Evolutionary conservation across 2,113 vertebrate genomes (phyloP), one percentile per base, ranked within the genome.

Genomic region (Sylvilagus bachmani): DNA sequence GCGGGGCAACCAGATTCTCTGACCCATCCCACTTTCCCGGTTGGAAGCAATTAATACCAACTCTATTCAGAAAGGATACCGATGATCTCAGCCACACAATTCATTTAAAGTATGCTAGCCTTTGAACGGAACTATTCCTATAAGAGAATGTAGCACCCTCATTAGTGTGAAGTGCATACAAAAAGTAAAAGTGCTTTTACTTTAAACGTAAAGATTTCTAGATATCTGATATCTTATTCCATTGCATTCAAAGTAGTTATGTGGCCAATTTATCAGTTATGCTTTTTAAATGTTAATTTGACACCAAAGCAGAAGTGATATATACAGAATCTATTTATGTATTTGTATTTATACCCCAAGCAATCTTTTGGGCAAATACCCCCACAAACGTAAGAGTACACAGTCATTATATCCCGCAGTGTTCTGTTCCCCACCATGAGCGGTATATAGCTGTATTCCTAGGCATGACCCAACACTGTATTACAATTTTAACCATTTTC

Each of bases 351-450:
- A 27, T 0, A 22, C 12, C 25, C 53, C 74, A 58, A 51, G 16
- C 8, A 22, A 14, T 33, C 69, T 22, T 13, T 16, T 87, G 89
- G 85, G 44, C 49, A 66, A 90, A 83, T 10, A 93, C 87, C 91
- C 94, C 89, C 87, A 19, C 66, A 53, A 49, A 66, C 10, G 31
- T 2, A 58, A 89, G 31, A 83, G 66, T 61, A 16, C 61, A 69
- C 71, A 27, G 69, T 31, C 90, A 10, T 21, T 38, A 49, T 24
- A 33, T 78, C 36, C 92, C 66, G 53, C 66, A 49, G 33, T 10
- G 49, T 27, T 10, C 66, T 10, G 14, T 29, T 93, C 86, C 53
- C 95, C 75, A 24, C 87, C 94, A 84, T 70, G 77, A 36, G 22
- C 14, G 73, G 71, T 62, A 38, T 12, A 21, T 38, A 36, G 36